Conservation (phyloP, 35 echinoderm and acorn worm genomes). For the Apostichopus parvimensis region DNA sequence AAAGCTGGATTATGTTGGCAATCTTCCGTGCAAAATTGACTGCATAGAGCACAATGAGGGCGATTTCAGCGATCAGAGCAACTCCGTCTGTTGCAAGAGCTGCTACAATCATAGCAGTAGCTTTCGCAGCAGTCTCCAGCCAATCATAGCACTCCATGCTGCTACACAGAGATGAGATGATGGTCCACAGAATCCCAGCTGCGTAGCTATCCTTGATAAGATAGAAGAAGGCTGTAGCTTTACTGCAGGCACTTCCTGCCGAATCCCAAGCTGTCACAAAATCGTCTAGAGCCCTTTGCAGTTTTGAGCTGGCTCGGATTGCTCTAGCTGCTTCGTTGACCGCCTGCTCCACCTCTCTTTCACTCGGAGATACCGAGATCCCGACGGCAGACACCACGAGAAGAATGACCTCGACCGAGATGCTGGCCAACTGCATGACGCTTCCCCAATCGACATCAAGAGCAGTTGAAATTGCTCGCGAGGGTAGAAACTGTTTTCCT, state of each 20-base stretch:
- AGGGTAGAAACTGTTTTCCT: conserved; percentile 16
- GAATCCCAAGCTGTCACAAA: conserved; percentile 43
- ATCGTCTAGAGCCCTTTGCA: neutral
- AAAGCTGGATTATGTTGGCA: conserved; percentile 25
- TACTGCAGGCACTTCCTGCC: conserved; percentile 24
- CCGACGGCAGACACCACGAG: conserved; percentile 46
- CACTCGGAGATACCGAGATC: conserved; percentile 16
- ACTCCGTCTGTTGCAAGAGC: conserved; percentile 28
- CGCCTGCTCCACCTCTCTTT: neutral
- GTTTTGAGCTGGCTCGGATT: neutral
- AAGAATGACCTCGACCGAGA: neutral
- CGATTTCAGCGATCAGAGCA: conserved; percentile 59
- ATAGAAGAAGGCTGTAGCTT: conserved; percentile 50
- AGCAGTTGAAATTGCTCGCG: neutral
- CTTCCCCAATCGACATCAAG: conserved; percentile 39
- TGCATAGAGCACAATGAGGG: conserved; percentile 24
- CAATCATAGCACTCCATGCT: conserved; percentile 63
- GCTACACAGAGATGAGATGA: conserved; percentile 37
- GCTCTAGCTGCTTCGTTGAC: neutral
- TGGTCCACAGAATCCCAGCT: conserved; percentile 44
- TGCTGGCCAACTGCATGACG: conserved; percentile 6
- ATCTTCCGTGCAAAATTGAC: conserved; percentile 60
- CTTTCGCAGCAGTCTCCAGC: conserved; percentile 38
- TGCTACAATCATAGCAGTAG: conserved; percentile 51
- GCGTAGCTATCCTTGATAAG: conserved; percentile 43